Conservation (phyloP, 1,140 invertebrate genomes). For the Mya arenaria region DNA sequence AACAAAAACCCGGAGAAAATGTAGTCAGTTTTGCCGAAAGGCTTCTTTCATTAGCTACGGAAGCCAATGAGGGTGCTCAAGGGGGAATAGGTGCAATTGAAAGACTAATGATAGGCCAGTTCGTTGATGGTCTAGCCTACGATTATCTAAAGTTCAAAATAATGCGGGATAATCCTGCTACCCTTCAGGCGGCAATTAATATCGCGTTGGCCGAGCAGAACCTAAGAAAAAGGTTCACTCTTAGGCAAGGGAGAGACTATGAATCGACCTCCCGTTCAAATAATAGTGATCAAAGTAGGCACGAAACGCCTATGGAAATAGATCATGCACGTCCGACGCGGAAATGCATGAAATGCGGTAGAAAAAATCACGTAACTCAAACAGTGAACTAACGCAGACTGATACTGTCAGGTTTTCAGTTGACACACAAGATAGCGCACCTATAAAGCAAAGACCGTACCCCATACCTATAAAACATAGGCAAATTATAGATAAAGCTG, state of each 20-base stretch:
- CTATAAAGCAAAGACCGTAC: not conserved
- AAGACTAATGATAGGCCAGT: not conserved
- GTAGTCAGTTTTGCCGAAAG: not conserved
- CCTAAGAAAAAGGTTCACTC: not conserved
- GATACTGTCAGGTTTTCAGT: conserved; percentile 52
- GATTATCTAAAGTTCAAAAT: not conserved
- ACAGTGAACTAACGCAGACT: conserved; percentile 24
- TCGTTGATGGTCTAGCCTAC: not conserved
- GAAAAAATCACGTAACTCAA: not conserved
- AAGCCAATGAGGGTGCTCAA: not conserved
- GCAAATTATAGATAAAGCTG: conserved; percentile 9
- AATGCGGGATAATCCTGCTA: not conserved
- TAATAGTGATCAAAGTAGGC: not conserved
- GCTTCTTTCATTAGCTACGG: not conserved
- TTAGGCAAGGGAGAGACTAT: not conserved
- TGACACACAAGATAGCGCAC: conserved; percentile 16
- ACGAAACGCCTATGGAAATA: not conserved
- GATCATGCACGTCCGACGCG: not conserved
- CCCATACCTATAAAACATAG: not conserved
- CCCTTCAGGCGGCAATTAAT: not conserved
- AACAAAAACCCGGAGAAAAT: not conserved
- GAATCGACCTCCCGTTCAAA: not conserved
- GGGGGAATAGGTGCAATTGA: not conserved
- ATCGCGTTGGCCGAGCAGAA: not conserved
- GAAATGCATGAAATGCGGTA: not conserved